Evolutionary conservation across 2,888 invertebrate genomes (phyloP).

Genomic region (Hybos culiciformis): DNA sequence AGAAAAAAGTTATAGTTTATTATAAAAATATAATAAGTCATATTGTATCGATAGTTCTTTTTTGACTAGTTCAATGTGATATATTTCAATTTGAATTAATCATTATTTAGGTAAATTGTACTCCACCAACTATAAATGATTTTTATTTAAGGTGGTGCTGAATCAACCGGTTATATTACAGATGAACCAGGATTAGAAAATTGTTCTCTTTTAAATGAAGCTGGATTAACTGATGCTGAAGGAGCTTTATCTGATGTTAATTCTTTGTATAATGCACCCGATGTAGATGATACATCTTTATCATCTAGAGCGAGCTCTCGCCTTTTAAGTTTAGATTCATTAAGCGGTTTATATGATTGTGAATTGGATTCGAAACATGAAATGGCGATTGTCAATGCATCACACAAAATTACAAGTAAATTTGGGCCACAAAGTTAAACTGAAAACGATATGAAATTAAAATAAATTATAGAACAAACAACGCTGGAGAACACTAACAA

Average conservation of each 20-base stretch:
- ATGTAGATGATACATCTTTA: slow-evolving; percentile 58
- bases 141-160: slow-evolving; percentile 37
- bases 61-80: background rate
- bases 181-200: slow-evolving; percentile 78
- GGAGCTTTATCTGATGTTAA: slow-evolving; percentile 78
- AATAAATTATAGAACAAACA: background rate
- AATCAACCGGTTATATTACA: slow-evolving; percentile 73
- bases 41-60: background rate
- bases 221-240: slow-evolving; percentile 75
- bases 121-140: background rate
- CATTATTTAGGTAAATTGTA: background rate
- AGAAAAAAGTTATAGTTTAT: slow-evolving; percentile 1
- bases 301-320: slow-evolving; percentile 74
- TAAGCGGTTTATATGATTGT: slow-evolving; percentile 66
- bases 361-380: slow-evolving; percentile 39
- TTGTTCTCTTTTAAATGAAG: slow-evolving; percentile 71
- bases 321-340: slow-evolving; percentile 63
- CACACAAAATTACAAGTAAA: slow-evolving; percentile 35
- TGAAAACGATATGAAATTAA: background rate
- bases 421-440: slow-evolving; percentile 29
- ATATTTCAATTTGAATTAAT: background rate
- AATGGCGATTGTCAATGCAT: slow-evolving; percentile 36
- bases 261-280: slow-evolving; percentile 58
- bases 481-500: background rate
- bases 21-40: background rate